These are phyloP conservation scores for Calliopsis andreniformis DNA, from an alignment of 1,140 invertebrate genomes.

Conservation along the genomic window DNA sequence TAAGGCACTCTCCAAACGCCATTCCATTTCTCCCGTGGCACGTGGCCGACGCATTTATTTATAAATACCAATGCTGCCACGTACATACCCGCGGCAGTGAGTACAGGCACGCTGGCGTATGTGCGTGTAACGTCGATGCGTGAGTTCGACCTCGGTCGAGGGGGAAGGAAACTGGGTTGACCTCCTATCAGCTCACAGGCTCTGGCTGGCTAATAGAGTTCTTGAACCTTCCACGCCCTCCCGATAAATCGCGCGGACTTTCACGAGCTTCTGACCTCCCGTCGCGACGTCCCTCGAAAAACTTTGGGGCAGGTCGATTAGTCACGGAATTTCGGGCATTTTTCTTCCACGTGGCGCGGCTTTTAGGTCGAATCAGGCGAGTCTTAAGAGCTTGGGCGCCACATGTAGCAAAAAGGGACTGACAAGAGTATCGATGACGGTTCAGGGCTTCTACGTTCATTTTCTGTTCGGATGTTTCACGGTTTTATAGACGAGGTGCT, in stretches of 20 bases:
- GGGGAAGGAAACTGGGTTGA: constrained; percentile 7
- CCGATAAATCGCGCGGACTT: constrained; percentile 41
- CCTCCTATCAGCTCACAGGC: constrained; percentile 50
- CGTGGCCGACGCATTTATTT: constrained; percentile 72
- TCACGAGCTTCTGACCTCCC: constrained; percentile 3
- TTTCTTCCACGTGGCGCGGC: background rate
- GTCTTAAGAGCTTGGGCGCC: too few relatives aligned
- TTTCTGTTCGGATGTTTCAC: too few relatives aligned
- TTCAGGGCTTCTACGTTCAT: too few relatives aligned
- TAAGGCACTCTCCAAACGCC: constrained; percentile 65
- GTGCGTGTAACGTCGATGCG: constrained; percentile 17
- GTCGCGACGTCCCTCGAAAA: background rate
- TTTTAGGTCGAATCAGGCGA: background rate
- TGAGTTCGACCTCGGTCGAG: background rate
- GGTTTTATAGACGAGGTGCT: too few relatives aligned
- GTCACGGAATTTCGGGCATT: background rate
- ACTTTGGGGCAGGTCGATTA: constrained; percentile 9
- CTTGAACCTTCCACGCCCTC: constrained; percentile 50
- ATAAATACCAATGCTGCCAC: constrained; percentile 68
- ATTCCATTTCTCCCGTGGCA: constrained; percentile 67
- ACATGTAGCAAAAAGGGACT: too few relatives aligned
- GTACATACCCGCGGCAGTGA: constrained; percentile 24
- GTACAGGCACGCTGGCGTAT: constrained; percentile 15
- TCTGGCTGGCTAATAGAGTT: constrained; percentile 61
- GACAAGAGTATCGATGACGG: too few relatives aligned